A percentile compares a stretch with the other conserved stretches of the same genome.
phyloP scores from a whole-genome alignment of 2,888 invertebrate species.

The Polyommatus icarus region DNA sequence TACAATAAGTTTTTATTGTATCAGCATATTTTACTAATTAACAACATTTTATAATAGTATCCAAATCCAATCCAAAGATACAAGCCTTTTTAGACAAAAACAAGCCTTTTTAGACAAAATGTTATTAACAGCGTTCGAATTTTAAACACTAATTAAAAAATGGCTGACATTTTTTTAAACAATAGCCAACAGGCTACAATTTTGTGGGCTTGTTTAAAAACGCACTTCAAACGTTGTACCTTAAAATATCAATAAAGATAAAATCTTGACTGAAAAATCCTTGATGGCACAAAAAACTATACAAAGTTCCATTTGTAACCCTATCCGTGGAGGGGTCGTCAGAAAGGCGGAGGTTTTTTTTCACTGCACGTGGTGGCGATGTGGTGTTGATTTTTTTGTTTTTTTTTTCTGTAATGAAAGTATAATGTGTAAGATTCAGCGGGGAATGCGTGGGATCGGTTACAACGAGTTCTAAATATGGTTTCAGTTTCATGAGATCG shows the following conservation, averaged over 20 bases:
- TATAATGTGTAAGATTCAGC: slow-evolving; percentile 68
- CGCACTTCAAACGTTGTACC: slow-evolving; percentile 6
- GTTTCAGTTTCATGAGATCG: slow-evolving; percentile 15
- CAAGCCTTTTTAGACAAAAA: neutral
- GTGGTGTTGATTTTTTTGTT: slow-evolving; percentile 68
- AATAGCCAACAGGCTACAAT: neutral
- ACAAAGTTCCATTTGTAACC: slow-evolving; percentile 75
- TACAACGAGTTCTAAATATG: slow-evolving; percentile 47
- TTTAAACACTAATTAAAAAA: neutral
- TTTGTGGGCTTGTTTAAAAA: slow-evolving; percentile 8
- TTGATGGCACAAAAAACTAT: slow-evolving; percentile 42
- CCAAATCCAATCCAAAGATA: neutral
- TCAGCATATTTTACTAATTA: neutral
- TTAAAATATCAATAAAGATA: slow-evolving; percentile 21
- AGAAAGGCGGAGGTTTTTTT: slow-evolving; percentile 62
- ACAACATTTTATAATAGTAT: too few relatives aligned
- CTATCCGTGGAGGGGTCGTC: slow-evolving; percentile 65
- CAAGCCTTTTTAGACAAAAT: neutral
- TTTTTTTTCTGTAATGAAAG: slow-evolving; percentile 56
- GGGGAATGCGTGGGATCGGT: slow-evolving; percentile 55
- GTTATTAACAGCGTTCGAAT: neutral
- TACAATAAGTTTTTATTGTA: neutral
- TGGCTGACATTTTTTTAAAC: neutral
- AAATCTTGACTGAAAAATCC: slow-evolving; percentile 20
- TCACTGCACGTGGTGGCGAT: slow-evolving; percentile 76